These are phyloP conservation scores for Drosophila rubida DNA, from an alignment of 2,888 invertebrate species.

Conservation along the genomic window DNA sequence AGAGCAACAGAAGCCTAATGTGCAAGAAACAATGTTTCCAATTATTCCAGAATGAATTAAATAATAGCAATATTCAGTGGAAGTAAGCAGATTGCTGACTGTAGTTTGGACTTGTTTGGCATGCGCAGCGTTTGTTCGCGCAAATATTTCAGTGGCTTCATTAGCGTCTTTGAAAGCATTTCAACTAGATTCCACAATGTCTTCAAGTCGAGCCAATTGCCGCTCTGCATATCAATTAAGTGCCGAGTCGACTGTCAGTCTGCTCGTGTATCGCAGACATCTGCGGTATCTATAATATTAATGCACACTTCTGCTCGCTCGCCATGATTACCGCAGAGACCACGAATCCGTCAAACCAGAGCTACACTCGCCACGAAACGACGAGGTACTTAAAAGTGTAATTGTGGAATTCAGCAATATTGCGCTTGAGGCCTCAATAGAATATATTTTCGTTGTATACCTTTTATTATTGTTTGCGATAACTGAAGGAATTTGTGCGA, in stretches of 20 bases:
- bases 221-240: conserved; percentile 59
- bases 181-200: conserved; percentile 39
- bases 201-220: conserved; percentile 40
- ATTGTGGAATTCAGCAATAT: background rate
- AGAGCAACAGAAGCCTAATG: background rate
- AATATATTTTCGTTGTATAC: background rate
- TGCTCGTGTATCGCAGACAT: conserved; percentile 1
- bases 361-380: conserved; percentile 17
- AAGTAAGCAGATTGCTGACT: background rate
- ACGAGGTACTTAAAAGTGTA: background rate
- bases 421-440: background rate
- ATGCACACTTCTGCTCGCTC: conserved; percentile 3
- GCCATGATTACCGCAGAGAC: conserved; percentile 33
- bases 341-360: conserved; percentile 50
- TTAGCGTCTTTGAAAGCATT: conserved; percentile 56
- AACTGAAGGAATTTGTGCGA: too few species aligned
- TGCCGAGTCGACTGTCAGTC: conserved; percentile 1
- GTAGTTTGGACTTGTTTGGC: conserved; percentile 27
- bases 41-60: background rate
- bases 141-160: conserved; percentile 63
- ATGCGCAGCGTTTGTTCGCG: conserved; percentile 36
- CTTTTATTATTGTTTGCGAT: background rate
- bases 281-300: background rate
- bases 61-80: background rate
- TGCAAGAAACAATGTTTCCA: background rate